Evolutionary conservation across 2,888 invertebrate genomes (phyloP), one percentile per base, ranked within the genome.

Genomic region (Oasisia sp.): DNA sequence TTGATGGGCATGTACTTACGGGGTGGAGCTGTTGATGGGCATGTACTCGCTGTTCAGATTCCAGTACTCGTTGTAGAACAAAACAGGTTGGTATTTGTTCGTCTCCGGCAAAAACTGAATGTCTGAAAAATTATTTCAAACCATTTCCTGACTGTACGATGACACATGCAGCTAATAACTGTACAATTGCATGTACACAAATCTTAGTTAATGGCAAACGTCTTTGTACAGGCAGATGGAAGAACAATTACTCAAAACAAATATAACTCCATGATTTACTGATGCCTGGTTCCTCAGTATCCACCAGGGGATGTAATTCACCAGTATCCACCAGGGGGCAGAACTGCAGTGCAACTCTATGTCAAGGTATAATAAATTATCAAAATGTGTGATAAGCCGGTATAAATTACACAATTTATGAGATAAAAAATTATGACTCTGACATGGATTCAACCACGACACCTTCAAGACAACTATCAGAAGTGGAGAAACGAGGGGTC

Each of bases 31-130:
- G 96, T 99, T 99, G 92, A 99, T 97, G 32, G 96, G 96, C 94
- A 95, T 95, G 97, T 99, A 99, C 95, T 99, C 99, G 93, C 98
- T 97, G 96, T 98, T 98, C 97, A 99, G 98, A 96, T 99, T 99
- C 99, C 99, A 99, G 96, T 99, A 99, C 95, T 99, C 99, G 97
- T 99, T 99, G 93, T 98, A 97, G 96, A 98, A 99, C 91, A 99
- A 97, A 90, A 99, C 98, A 5, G 99, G 99, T 95, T 98, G 98
- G 96, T 99, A 99, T 89, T 97, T 97, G 95, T 97, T 97, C 9
- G 98, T 98, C 93, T 97, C 97, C n/a, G 98, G 98, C 45, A 98
- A 97, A 96, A 99, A 99, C 94, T 98, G 97, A 91, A 99, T 98
- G 96, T 98, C 97, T 97, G 95, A 74, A 74, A 74, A 14, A 74